These are phyloP conservation scores for Thamnophis elegans DNA, from an alignment of 2,797 vertebrate genomes.

Conservation along the genomic window DNA sequence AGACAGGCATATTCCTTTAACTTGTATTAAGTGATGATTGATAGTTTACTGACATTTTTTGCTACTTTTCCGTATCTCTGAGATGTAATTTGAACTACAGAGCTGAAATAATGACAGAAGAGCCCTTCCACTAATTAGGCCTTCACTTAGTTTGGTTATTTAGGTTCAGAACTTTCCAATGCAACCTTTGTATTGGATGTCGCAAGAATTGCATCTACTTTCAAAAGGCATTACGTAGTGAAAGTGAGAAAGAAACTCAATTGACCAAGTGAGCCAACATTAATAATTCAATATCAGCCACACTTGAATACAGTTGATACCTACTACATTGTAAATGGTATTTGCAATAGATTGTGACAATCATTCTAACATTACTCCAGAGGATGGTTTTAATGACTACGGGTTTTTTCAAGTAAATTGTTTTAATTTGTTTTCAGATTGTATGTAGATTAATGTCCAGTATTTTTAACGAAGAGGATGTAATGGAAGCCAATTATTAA, in stretches of 20 bases:
- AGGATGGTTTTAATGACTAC: not conserved
- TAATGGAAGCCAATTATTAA: not conserved
- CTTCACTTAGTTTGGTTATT: slow-evolving; percentile 5
- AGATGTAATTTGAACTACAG: slow-evolving; percentile 38
- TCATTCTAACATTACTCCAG: not conserved
- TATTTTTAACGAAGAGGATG: not conserved
- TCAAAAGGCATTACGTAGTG: slow-evolving; percentile 23
- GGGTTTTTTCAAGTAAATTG: not conserved
- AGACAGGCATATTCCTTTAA: not conserved
- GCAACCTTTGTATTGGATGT: slow-evolving; percentile 40
- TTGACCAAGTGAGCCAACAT: not conserved
- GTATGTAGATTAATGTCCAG: not conserved
- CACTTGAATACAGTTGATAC: not conserved
- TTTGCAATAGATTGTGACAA: not conserved
- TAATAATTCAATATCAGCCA: not conserved
- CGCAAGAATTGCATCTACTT: slow-evolving; percentile 39
- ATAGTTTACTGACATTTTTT: not conserved
- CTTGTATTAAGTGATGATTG: not conserved
- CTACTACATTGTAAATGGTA: not conserved
- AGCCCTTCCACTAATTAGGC: slow-evolving; percentile 40
- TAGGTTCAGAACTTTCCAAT: slow-evolving; percentile 55
- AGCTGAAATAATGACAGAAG: slow-evolving; percentile 44
- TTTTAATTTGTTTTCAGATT: not conserved
- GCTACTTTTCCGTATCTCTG: not conserved
- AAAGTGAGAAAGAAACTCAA: slow-evolving; percentile 20